Percentiles rank a stretch among this genome's conserved stretches.
Evolutionary conservation across 2,113 vertebrate genomes (phyloP).

Genomic region (Apeltes quadracus): DNA sequence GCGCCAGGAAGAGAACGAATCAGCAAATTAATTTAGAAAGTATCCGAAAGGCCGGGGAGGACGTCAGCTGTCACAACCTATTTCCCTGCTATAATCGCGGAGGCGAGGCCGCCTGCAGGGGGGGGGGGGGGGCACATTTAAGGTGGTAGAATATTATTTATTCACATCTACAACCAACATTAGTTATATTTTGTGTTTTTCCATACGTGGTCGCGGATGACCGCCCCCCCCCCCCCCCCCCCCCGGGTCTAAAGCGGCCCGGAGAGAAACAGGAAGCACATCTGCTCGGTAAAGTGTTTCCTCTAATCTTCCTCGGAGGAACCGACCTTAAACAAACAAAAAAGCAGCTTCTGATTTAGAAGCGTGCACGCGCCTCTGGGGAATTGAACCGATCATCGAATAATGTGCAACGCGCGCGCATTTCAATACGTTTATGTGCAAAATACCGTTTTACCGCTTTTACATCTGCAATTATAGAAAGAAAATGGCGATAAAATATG

Average conservation of each 20-base stretch:
- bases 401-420: slow-evolving; percentile 43
- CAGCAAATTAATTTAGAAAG: slow-evolving; percentile 72
- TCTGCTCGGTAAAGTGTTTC: slow-evolving; percentile 69
- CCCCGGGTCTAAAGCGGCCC: slow-evolving; percentile 43
- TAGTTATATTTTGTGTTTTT: neutral
- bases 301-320: slow-evolving; percentile 72
- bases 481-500: neutral
- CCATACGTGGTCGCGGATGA: slow-evolving; percentile 20
- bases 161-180: neutral
- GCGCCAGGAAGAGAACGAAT: slow-evolving; percentile 66
- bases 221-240: slow-evolving; percentile 37
- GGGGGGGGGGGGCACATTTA: slow-evolving; percentile 21
- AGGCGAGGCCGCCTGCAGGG: slow-evolving; percentile 54
- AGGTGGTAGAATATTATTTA: slow-evolving; percentile 1
- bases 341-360: slow-evolving; percentile 65
- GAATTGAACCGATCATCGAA: slow-evolving; percentile 56
- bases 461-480: neutral
- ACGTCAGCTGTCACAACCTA: slow-evolving; percentile 77
- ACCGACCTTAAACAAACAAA: slow-evolving; percentile 51
- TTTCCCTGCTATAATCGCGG: slow-evolving; percentile 70
- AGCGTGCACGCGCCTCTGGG: slow-evolving; percentile 61
- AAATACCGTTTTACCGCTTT: neutral
- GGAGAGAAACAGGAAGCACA: slow-evolving; percentile 41
- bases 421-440: slow-evolving; percentile 36
- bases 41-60: slow-evolving; percentile 70